A percentile compares a stretch with the other conserved stretches of the same genome.
Conservation (phyloP, 2,797 vertebrate species). For the Gastrophryne carolinensis region DNA sequence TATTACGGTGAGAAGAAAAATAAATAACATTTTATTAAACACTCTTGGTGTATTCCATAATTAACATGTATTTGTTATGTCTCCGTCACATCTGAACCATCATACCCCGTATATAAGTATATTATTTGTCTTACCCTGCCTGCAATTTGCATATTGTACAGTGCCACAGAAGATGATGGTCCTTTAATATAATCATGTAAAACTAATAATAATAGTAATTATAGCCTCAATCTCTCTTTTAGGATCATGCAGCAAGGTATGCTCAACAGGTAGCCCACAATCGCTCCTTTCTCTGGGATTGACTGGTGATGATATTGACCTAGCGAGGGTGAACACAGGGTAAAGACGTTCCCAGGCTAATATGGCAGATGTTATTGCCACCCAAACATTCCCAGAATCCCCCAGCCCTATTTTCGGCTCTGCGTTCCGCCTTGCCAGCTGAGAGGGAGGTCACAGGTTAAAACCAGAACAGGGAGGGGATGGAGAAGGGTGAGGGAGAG, state of each 20-base stretch:
- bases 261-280: background rate
- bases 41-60: too few species aligned
- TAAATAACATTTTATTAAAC: too few species aligned
- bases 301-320: background rate
- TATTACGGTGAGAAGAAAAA: too few species aligned
- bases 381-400: slow-evolving; percentile 35
- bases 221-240: too few species aligned
- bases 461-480: slow-evolving; percentile 42
- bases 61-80: too few species aligned
- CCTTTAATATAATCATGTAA: too few species aligned
- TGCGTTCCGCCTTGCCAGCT: slow-evolving; percentile 30
- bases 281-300: background rate
- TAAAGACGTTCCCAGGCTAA: slow-evolving; percentile 45
- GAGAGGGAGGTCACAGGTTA: slow-evolving; percentile 48
- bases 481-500: slow-evolving; percentile 23
- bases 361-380: slow-evolving; percentile 46
- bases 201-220: too few species aligned
- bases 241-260: background rate
- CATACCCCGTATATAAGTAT: too few species aligned
- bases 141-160: too few species aligned
- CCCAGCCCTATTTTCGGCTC: slow-evolving; percentile 21
- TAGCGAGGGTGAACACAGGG: slow-evolving; percentile 26
- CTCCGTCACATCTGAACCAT: too few species aligned
- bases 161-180: too few species aligned
- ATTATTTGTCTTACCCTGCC: too few species aligned